Conservation (phyloP, 2,797 vertebrate genomes). For the Aulostomus chinensis region DNA sequence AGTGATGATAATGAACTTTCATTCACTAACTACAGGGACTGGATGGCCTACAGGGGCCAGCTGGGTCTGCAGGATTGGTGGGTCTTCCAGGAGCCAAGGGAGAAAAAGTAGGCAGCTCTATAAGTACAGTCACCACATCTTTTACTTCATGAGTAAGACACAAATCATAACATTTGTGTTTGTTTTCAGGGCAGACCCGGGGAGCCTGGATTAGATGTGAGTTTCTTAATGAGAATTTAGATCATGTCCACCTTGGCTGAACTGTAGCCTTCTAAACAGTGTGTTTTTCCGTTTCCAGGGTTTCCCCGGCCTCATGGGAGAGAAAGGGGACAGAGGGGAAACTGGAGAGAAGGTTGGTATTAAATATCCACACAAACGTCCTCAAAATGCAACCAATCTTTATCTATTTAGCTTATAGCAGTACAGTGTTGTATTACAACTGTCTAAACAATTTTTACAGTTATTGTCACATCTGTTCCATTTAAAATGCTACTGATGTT, state of each 20-base stretch:
- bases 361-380: neutral
- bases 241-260: neutral
- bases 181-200: slow-evolving; percentile 87
- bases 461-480: too few relatives aligned
- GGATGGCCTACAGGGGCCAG: slow-evolving; percentile 80
- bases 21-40: slow-evolving; percentile 48
- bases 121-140: too few relatives aligned
- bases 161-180: too few relatives aligned
- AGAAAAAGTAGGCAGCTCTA: slow-evolving; percentile 86
- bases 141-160: too few relatives aligned
- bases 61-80: slow-evolving; percentile 86
- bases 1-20: slow-evolving; percentile 3
- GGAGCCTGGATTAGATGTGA: slow-evolving; percentile 93
- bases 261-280: slow-evolving; percentile 6
- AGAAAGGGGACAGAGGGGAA: slow-evolving; percentile 89
- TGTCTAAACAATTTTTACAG: too few relatives aligned
- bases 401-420: too few relatives aligned
- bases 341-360: slow-evolving; percentile 89
- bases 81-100: slow-evolving; percentile 94
- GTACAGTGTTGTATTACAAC: too few relatives aligned
- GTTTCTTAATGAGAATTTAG: slow-evolving; percentile 57
- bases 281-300: slow-evolving; percentile 76
- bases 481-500: too few relatives aligned
- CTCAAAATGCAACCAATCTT: neutral
- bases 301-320: slow-evolving; percentile 90